Conservation (phyloP, 2,113 vertebrate species). For the Semnornis frantzii region DNA sequence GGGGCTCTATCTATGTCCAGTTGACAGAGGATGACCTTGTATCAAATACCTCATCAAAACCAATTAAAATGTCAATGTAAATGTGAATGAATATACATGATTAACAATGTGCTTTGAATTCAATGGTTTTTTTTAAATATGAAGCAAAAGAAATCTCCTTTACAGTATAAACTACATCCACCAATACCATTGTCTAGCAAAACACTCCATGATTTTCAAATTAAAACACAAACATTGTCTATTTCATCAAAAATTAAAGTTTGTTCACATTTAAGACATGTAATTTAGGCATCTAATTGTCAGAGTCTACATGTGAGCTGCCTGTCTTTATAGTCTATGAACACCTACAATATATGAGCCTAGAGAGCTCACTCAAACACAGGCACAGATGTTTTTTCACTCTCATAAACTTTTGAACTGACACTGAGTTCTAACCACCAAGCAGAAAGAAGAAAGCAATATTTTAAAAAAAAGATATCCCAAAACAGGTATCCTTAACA, state of each 20-base stretch:
- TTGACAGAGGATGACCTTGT: neutral
- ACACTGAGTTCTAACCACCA: neutral
- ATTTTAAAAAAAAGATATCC: neutral
- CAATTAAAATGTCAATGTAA: neutral
- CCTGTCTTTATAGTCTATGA: neutral
- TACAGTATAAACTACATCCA: neutral
- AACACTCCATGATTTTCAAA: neutral
- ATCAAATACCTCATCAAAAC: neutral
- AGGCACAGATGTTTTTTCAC: neutral
- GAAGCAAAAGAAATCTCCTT: neutral
- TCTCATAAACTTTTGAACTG: neutral
- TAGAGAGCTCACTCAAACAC: neutral
- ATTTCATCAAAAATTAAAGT: neutral
- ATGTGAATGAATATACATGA: neutral
- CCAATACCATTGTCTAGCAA: neutral
- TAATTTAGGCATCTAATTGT: neutral
- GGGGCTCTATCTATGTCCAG: neutral
- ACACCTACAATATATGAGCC: neutral
- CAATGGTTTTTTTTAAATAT: neutral
- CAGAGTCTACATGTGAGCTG: neutral
- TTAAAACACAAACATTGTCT: neutral
- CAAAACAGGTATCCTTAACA: neutral
- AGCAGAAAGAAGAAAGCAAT: neutral
- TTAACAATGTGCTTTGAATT: neutral
- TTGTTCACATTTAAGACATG: neutral